Evolutionary conservation across 2,888 invertebrate genomes (phyloP).

Genomic region (Idaea dimidiata): DNA sequence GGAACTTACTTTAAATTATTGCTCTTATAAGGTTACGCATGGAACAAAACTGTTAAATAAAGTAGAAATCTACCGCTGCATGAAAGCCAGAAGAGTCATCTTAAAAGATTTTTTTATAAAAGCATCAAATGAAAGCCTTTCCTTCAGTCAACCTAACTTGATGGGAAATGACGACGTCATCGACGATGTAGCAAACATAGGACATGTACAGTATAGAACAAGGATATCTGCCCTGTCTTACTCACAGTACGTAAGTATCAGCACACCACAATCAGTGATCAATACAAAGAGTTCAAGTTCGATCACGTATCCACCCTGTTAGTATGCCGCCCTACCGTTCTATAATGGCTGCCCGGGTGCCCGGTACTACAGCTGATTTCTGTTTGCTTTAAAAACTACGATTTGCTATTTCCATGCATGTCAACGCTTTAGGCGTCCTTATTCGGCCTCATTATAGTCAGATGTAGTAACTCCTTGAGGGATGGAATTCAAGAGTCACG

Average conservation of each 20-base stretch:
- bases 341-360: conserved; percentile 33
- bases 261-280: conserved; percentile 11
- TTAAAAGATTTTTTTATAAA: too few relatives aligned
- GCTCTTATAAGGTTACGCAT: too few relatives aligned
- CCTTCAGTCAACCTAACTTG: too few relatives aligned
- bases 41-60: too few relatives aligned
- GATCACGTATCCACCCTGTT: conserved; percentile 41
- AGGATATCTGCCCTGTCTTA: background rate
- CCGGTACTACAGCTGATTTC: conserved; percentile 32
- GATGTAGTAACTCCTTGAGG: conserved; percentile 1
- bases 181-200: too few relatives aligned
- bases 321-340: conserved; percentile 43
- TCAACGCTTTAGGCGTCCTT: background rate
- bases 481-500: background rate
- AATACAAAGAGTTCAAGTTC: conserved; percentile 38
- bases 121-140: too few relatives aligned
- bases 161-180: too few relatives aligned
- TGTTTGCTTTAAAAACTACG: conserved; percentile 14
- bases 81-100: too few relatives aligned
- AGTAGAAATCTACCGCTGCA: too few relatives aligned
- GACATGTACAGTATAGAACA: too few relatives aligned
- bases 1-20: too few relatives aligned
- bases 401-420: background rate
- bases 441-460: background rate
- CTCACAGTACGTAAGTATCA: background rate